Percentiles rank a stretch among this genome's conserved stretches.
Evolutionary conservation across 2,113 vertebrate genomes (phyloP).

Genomic region (Alligator sinensis): DNA sequence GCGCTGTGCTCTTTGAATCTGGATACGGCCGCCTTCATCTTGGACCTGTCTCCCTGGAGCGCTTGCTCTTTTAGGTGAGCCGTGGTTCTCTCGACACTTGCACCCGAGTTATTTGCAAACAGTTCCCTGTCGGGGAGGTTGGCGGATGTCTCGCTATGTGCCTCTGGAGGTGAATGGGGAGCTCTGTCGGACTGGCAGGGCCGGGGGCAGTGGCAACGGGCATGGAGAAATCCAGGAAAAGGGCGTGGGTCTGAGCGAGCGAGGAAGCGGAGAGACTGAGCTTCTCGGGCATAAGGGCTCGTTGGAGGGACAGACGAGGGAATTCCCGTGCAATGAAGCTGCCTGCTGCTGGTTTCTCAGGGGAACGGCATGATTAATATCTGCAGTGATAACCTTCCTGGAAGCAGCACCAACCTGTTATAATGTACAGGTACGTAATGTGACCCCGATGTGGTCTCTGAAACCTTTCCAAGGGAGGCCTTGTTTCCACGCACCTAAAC

Average conservation of each 20-base stretch:
- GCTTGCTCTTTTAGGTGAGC: neutral
- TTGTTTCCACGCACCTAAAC: neutral
- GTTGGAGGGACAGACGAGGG: neutral
- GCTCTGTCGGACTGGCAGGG: neutral
- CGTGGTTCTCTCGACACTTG: neutral
- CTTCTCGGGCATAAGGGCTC: neutral
- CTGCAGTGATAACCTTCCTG: neutral
- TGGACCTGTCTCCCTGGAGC: rapidly evolving
- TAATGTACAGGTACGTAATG: too few species aligned
- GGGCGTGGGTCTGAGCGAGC: too few species aligned
- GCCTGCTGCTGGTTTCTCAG: neutral
- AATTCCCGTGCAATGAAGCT: neutral
- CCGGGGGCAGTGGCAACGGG: too few species aligned
- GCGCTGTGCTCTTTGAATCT: neutral
- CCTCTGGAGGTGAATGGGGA: neutral
- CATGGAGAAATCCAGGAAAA: too few species aligned
- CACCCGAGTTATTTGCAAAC: neutral
- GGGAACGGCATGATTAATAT: neutral
- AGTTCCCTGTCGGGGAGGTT: neutral
- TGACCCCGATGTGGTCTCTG: neutral
- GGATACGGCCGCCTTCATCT: neutral
- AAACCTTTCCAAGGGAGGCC: neutral
- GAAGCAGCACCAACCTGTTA: too few species aligned
- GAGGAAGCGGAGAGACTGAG: too few species aligned
- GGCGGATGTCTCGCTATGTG: neutral